Percentiles rank a stretch among this genome's conserved stretches.
phyloP scores from a whole-genome alignment of 2,888 invertebrate species.

The Polietes domitor region DNA sequence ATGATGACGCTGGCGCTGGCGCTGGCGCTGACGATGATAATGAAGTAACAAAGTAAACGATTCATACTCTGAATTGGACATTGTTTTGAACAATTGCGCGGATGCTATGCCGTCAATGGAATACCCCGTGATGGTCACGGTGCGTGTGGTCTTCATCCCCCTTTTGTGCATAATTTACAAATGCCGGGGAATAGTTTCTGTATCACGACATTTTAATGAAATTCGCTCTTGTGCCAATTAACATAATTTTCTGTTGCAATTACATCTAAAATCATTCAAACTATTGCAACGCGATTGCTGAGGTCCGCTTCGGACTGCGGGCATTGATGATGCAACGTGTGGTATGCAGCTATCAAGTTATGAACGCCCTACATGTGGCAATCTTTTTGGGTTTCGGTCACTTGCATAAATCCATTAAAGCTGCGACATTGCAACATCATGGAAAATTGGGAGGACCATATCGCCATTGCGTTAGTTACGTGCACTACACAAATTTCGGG shows the following conservation, averaged over 20 bases:
- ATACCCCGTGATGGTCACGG: not conserved
- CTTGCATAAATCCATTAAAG: not conserved
- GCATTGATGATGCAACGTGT: not conserved
- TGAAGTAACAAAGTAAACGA: slow-evolving; percentile 14
- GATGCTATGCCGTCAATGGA: not conserved
- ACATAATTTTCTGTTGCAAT: slow-evolving; percentile 8
- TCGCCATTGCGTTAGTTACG: too few relatives aligned
- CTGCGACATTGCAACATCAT: not conserved
- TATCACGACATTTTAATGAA: slow-evolving; percentile 14
- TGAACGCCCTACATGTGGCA: not conserved
- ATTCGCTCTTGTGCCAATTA: slow-evolving; percentile 11
- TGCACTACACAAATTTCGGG: too few relatives aligned
- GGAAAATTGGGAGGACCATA: not conserved
- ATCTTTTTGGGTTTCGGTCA: not conserved
- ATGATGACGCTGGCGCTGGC: not conserved
- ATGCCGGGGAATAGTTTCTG: not conserved
- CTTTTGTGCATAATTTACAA: slow-evolving; percentile 23
- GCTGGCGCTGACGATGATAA: not conserved
- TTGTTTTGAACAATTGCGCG: slow-evolving; percentile 5
- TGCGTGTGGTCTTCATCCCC: not conserved
- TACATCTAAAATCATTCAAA: slow-evolving; percentile 4
- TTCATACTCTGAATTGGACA: not conserved
- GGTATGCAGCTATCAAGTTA: not conserved
- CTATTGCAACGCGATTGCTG: not conserved
- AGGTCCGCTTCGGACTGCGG: not conserved